phyloP scores from a whole-genome alignment of 2,888 invertebrate genomes.

The Melangyna quadrimaculata region DNA sequence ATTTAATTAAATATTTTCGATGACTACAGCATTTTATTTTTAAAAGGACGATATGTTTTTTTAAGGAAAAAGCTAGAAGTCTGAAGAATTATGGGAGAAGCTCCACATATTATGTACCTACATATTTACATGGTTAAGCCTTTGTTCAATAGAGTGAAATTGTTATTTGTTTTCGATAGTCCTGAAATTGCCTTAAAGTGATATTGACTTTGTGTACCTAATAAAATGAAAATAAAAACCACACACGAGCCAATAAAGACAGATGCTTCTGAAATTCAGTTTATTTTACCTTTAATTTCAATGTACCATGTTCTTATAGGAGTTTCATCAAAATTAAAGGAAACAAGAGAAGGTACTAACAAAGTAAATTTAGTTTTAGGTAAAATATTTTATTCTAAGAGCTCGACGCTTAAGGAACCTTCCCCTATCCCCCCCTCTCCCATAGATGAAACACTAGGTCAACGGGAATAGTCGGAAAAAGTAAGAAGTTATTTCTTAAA shows the following conservation, averaged over 20 bases:
- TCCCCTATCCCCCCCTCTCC: too few species aligned
- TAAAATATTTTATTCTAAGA: too few species aligned
- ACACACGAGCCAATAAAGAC: background rate
- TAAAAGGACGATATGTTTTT: background rate
- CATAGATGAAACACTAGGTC: too few species aligned
- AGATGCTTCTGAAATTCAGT: background rate
- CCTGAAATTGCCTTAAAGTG: background rate
- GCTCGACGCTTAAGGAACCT: too few species aligned
- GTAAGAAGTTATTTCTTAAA: too few species aligned
- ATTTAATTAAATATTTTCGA: conserved; percentile 70
- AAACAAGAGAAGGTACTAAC: too few species aligned
- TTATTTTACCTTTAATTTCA: background rate
- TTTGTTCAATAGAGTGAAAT: background rate
- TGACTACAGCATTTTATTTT: conserved; percentile 48
- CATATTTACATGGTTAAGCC: background rate
- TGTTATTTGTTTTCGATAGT: conserved; percentile 8
- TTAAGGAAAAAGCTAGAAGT: background rate
- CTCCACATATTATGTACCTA: too few species aligned
- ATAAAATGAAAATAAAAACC: background rate
- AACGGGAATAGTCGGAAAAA: too few species aligned
- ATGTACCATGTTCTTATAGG: too few species aligned
- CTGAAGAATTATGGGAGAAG: background rate
- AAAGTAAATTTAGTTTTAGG: too few species aligned
- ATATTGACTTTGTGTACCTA: conserved; percentile 29
- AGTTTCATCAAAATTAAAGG: too few species aligned